Percentiles rank a stretch among this genome's conserved stretches.
phyloP scores from a whole-genome alignment of 2,888 invertebrate genomes.

The Synergus gifuensis region DNA sequence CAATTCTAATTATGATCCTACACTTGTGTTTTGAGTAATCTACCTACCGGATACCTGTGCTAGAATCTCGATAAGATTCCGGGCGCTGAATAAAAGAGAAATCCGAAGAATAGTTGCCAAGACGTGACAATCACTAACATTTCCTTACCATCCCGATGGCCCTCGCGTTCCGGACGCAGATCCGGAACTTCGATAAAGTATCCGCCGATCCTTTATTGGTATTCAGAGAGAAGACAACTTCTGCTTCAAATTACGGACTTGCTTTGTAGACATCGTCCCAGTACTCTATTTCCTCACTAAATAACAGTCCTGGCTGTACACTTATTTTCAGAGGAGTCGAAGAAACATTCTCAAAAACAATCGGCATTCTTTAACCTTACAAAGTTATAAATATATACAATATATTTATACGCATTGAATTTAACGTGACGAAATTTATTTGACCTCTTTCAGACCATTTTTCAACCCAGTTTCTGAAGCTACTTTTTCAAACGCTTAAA shows the following conservation, averaged over 20 bases:
- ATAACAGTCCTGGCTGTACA: constrained; percentile 22
- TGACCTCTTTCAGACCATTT: too few species aligned
- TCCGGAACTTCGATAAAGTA: constrained; percentile 32
- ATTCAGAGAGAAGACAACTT: constrained; percentile 9
- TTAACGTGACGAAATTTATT: constrained; percentile 2
- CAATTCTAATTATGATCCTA: too few species aligned
- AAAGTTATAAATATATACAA: neutral
- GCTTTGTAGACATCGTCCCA: constrained; percentile 12
- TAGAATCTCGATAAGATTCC: constrained; percentile 10
- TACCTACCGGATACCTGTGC: neutral
- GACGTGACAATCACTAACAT: neutral
- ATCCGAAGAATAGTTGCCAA: neutral
- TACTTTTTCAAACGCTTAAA: too few species aligned
- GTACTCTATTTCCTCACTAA: constrained; percentile 29
- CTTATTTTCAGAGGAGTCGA: constrained; percentile 20
- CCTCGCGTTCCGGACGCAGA: constrained; percentile 10
- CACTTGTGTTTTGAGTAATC: neutral
- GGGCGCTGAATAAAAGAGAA: neutral
- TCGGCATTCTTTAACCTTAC: constrained; percentile 28
- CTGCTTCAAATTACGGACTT: constrained; percentile 32
- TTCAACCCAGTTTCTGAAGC: too few species aligned
- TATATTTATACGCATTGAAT: neutral
- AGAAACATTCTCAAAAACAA: constrained; percentile 32
- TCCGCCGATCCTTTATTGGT: neutral
- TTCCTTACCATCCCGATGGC: neutral